Conservation (phyloP, 2,113 vertebrate genomes). For the Butorides virescens region DNA sequence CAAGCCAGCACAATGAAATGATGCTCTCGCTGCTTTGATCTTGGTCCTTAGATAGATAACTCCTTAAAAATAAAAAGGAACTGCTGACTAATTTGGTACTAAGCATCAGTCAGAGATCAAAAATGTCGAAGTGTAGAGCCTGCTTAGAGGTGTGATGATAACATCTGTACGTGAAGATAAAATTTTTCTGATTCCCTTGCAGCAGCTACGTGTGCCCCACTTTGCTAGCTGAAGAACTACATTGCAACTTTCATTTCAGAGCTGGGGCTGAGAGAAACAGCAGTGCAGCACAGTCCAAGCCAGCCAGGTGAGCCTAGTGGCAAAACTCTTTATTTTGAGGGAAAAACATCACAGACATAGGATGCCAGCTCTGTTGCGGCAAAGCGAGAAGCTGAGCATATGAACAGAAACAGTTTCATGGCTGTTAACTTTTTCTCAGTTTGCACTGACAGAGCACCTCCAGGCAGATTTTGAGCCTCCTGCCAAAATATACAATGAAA, state of each 20-base stretch:
- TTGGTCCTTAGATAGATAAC: constrained; percentile 1
- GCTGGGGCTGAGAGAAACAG: neutral
- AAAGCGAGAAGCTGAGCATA: neutral
- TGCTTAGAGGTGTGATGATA: neutral
- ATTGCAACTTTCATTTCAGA: constrained; percentile 37
- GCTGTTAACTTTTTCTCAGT: neutral
- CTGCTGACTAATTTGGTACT: constrained; percentile 1
- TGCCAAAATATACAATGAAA: neutral
- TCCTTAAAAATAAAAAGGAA: neutral
- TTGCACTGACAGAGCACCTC: neutral
- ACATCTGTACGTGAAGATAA: neutral
- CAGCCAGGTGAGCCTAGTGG: neutral
- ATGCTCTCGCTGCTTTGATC: constrained; percentile 20
- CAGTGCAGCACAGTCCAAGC: neutral
- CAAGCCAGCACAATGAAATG: neutral
- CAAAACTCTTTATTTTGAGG: constrained; percentile 3
- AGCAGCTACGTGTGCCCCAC: constrained; percentile 40
- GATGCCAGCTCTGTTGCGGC: constrained; percentile 1
- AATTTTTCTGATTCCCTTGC: neutral
- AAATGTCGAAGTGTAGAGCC: neutral
- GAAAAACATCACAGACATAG: neutral
- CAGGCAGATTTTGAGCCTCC: neutral
- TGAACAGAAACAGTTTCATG: neutral
- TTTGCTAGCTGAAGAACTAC: constrained; percentile 42
- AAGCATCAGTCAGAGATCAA: neutral